Evolutionary conservation across 2,797 vertebrate genomes (phyloP).

Genomic region (Staurois parvus): DNA sequence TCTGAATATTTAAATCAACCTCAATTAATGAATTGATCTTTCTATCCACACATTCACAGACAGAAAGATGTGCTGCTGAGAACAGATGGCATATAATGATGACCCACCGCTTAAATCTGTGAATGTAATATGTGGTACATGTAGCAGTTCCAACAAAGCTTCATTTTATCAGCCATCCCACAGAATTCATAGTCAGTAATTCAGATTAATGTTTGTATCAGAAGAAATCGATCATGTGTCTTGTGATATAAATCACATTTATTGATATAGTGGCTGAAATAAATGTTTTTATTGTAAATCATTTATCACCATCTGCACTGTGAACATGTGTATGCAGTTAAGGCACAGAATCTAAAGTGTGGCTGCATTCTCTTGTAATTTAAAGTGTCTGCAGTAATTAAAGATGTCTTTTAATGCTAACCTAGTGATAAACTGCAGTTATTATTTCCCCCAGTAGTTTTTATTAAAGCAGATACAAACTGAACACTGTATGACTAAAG

Average conservation of each 20-base stretch:
- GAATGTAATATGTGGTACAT: neutral
- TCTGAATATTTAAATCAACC: too few species aligned
- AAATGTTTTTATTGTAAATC: constrained; percentile 35
- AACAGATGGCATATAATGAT: constrained; percentile 7
- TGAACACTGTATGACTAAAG: neutral
- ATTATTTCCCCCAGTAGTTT: neutral
- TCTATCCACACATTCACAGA: neutral
- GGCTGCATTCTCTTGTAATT: neutral
- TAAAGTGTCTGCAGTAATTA: neutral
- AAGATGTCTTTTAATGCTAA: neutral
- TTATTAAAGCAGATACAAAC: neutral
- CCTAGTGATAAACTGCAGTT: neutral
- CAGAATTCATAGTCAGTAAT: constrained; percentile 28
- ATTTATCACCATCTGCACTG: constrained; percentile 23
- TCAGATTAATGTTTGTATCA: constrained; percentile 38
- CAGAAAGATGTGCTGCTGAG: neutral
- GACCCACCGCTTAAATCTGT: constrained; percentile 5
- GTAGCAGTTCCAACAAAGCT: neutral
- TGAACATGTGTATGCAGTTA: neutral
- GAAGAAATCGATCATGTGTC: constrained; percentile 21
- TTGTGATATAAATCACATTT: constrained; percentile 44
- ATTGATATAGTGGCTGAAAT: constrained; percentile 47
- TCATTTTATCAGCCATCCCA: constrained; percentile 13
- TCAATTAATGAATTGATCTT: neutral
- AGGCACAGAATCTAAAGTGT: neutral